These are phyloP conservation scores for Corvus moneduloides DNA, from an alignment of 2,113 vertebrate genomes.

Conservation along the genomic window DNA sequence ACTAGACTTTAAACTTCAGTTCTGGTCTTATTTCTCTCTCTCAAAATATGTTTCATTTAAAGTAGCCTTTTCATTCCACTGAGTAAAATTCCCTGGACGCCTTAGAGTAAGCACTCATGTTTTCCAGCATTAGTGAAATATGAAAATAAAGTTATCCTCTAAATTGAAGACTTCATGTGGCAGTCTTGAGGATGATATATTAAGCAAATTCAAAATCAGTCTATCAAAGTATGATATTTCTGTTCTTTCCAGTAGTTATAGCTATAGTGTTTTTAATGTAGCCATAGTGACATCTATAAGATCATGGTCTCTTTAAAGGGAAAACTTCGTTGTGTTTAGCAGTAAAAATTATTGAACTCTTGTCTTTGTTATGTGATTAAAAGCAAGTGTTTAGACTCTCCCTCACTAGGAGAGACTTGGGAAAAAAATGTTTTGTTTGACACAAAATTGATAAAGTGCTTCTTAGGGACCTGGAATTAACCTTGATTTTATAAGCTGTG, in stretches of 20 bases:
- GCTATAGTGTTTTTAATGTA: background rate
- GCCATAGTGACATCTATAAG: rapidly evolving
- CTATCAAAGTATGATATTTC: background rate
- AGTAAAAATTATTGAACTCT: background rate
- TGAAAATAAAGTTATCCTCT: background rate
- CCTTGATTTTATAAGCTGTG: background rate
- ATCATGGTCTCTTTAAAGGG: background rate
- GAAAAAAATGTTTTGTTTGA: background rate
- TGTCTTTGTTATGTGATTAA: background rate
- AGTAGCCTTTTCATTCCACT: background rate
- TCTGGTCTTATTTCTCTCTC: background rate
- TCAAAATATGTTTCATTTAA: background rate
- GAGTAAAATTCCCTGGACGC: background rate
- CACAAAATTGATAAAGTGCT: background rate
- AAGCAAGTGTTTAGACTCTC: background rate
- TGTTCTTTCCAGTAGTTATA: background rate
- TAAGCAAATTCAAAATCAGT: background rate
- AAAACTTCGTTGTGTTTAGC: background rate
- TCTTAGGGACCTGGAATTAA: background rate
- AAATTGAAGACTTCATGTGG: background rate
- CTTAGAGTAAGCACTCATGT: background rate
- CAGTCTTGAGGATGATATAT: background rate
- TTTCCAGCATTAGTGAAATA: background rate
- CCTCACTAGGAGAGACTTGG: background rate
- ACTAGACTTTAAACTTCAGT: background rate